Evolutionary conservation across 2,888 invertebrate species (phyloP).

Genomic region (Nebria brevicollis): DNA sequence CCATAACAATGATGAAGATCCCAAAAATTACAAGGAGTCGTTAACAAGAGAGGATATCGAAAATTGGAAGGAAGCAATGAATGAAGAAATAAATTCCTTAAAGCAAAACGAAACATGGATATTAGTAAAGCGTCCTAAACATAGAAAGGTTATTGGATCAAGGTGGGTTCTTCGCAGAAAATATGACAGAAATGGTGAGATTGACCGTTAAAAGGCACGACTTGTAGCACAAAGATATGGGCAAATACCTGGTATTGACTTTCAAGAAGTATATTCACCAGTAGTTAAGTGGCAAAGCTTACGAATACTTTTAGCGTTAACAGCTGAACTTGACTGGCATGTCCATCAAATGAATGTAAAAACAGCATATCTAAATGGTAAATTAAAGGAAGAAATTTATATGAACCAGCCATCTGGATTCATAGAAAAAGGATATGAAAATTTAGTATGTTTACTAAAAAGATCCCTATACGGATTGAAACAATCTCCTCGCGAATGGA

Average conservation of each 20-base stretch:
- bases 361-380: slow-evolving; percentile 21
- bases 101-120: slow-evolving; percentile 18
- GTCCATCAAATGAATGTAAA: slow-evolving; percentile 21
- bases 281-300: slow-evolving; percentile 31
- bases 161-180: slow-evolving; percentile 21
- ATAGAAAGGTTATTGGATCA: slow-evolving; percentile 19
- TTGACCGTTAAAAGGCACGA: slow-evolving; percentile 7
- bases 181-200: neutral
- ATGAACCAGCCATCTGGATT: slow-evolving; percentile 19
- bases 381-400: slow-evolving; percentile 23
- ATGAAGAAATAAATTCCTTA: slow-evolving; percentile 26
- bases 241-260: slow-evolving; percentile 21
- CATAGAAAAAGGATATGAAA: slow-evolving; percentile 12
- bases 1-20: too few species aligned
- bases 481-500: slow-evolving; percentile 23
- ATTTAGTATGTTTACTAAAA: slow-evolving; percentile 22
- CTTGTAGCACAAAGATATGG: slow-evolving; percentile 24
- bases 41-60: too few species aligned
- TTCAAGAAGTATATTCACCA: slow-evolving; percentile 25
- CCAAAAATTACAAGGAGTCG: too few species aligned
- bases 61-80: slow-evolving; percentile 23
- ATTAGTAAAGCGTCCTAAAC: neutral
- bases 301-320: slow-evolving; percentile 33
- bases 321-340: slow-evolving; percentile 28
- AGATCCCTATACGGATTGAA: slow-evolving; percentile 22